A percentile compares a stretch with the other conserved stretches of the same genome.
Conservation (phyloP, 2,113 vertebrate genomes). For the Athene noctua region DNA sequence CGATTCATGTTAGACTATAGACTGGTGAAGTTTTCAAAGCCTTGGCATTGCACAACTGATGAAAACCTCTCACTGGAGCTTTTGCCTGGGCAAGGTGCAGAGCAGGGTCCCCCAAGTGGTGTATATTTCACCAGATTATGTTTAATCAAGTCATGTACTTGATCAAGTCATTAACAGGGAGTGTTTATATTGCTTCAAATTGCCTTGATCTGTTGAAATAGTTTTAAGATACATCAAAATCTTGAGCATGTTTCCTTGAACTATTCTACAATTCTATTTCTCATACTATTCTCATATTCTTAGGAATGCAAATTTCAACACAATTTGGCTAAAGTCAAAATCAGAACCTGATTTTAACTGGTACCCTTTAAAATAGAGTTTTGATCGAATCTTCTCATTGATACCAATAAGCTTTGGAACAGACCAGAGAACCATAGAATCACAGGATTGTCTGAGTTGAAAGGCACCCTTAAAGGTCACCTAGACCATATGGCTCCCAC, state of each 20-base stretch:
- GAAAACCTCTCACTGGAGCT: slow-evolving; percentile 10
- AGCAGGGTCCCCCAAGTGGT: neutral
- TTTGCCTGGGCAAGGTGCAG: neutral
- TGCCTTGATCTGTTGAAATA: neutral
- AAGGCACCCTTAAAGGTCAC: neutral
- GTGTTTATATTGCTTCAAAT: slow-evolving; percentile 46
- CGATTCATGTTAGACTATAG: neutral
- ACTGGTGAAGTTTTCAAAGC: slow-evolving; percentile 29
- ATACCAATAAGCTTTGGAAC: neutral
- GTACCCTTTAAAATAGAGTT: neutral
- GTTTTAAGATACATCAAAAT: slow-evolving; percentile 37
- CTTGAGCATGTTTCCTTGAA: neutral
- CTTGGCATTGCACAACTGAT: neutral
- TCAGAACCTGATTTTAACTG: slow-evolving; percentile 17
- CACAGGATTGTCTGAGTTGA: neutral
- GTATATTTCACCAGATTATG: neutral
- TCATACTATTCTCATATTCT: neutral
- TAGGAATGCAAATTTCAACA: slow-evolving; percentile 30
- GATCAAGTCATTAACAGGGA: slow-evolving; percentile 42
- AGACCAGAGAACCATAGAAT: neutral
- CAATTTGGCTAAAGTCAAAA: neutral
- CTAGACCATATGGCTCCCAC: neutral
- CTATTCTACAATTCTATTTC: neutral
- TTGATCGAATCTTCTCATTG: neutral
- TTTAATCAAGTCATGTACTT: slow-evolving; percentile 49